A percentile compares a stretch with the other conserved stretches of the same genome.
Conservation (phyloP, 2,888 invertebrate species). For the Trichopria drosophilae region DNA sequence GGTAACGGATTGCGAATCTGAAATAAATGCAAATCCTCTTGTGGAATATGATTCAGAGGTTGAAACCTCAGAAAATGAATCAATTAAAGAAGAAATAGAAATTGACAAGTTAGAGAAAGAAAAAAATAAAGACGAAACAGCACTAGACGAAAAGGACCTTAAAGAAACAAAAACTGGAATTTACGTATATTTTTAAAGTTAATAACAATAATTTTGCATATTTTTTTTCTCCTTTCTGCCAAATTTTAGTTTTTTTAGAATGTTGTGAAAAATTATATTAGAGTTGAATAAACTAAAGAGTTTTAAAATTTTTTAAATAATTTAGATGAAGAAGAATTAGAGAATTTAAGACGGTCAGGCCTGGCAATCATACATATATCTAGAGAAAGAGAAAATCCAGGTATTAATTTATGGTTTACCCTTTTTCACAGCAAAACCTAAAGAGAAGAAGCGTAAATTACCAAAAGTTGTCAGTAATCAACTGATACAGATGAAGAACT, state of each 20-base stretch:
- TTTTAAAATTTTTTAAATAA: neutral
- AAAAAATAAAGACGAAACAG: too few relatives aligned
- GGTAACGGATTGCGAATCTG: too few relatives aligned
- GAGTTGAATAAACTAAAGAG: neutral
- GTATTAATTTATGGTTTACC: constrained; percentile 14
- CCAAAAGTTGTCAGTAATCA: too few relatives aligned
- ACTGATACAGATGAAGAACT: too few relatives aligned
- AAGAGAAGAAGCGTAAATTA: too few relatives aligned
- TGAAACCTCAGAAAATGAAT: too few relatives aligned
- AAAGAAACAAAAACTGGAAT: neutral
- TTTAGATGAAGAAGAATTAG: too few relatives aligned
- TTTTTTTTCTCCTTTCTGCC: neutral
- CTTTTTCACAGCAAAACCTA: too few relatives aligned
- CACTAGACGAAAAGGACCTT: constrained; percentile 2
- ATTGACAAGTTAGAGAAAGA: too few relatives aligned
- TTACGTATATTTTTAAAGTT: neutral
- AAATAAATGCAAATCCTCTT: too few relatives aligned
- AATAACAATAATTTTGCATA: neutral
- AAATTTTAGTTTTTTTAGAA: neutral
- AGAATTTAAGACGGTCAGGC: constrained; percentile 6
- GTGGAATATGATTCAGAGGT: neutral
- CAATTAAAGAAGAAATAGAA: constrained; percentile 2
- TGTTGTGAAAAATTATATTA: neutral
- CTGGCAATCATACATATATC: neutral
- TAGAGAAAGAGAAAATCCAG: constrained; percentile 2